Evolutionary conservation across 2,888 invertebrate genomes (phyloP).

Genomic region (Cheilosia urbana): DNA sequence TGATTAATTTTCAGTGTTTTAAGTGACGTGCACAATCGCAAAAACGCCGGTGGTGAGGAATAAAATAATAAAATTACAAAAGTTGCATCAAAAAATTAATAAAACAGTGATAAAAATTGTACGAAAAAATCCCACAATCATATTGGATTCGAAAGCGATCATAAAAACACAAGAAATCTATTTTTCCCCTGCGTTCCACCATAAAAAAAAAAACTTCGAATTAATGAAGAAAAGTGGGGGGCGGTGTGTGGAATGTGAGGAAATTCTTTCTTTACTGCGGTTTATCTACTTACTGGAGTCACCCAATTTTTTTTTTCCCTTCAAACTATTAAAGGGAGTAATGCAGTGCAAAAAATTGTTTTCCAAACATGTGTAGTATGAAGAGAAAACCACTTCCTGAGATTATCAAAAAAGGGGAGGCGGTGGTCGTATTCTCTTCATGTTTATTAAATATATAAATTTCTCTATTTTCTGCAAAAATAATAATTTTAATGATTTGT

Average conservation of each 20-base stretch:
- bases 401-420: constrained; percentile 63
- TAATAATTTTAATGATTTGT: constrained; percentile 20
- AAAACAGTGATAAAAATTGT: constrained; percentile 20
- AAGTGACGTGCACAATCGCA: constrained; percentile 69
- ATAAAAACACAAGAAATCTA: constrained; percentile 30
- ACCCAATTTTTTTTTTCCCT: constrained; percentile 39
- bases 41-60: constrained; percentile 67
- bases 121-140: neutral
- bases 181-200: constrained; percentile 41
- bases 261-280: constrained; percentile 57
- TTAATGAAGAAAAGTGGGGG: constrained; percentile 33
- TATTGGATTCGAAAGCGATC: constrained; percentile 30
- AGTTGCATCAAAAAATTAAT: constrained; percentile 11
- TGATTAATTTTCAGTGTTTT: constrained; percentile 64
- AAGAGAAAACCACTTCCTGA: constrained; percentile 53
- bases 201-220: constrained; percentile 7
- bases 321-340: constrained; percentile 37
- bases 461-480: constrained; percentile 27
- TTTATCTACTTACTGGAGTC: constrained; percentile 52
- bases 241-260: constrained; percentile 59
- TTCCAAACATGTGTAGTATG: constrained; percentile 18
- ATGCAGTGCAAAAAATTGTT: constrained; percentile 44
- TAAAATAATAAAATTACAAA: constrained; percentile 25
- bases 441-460: neutral
- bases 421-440: constrained; percentile 29